phyloP scores from a whole-genome alignment of 64 coral and sea anemone genomes.

The Pocillopora damicornis region DNA sequence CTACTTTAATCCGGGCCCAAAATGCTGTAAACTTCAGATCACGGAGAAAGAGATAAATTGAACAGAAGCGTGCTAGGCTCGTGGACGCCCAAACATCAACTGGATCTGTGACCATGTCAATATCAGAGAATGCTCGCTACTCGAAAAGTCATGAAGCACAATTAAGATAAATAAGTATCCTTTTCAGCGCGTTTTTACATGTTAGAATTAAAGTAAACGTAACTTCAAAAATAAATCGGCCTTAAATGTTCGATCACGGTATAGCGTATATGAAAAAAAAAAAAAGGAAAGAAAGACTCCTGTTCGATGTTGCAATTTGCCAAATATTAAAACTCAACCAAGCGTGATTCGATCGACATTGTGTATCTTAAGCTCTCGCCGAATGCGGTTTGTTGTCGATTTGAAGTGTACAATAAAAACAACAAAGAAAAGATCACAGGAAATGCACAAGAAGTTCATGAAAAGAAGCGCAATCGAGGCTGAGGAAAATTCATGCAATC shows the following conservation, averaged over 20 bases:
- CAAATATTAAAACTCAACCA: not conserved
- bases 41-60: not conserved
- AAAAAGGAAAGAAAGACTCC: no score
- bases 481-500: not conserved
- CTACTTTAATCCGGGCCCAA: not conserved
- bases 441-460: not conserved
- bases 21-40: not conserved
- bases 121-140: slow-evolving; percentile 7
- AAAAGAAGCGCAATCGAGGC: not conserved
- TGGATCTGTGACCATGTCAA: slow-evolving; percentile 3
- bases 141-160: slow-evolving; percentile 39
- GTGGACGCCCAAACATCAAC: not conserved
- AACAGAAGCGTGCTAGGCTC: not conserved
- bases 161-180: slow-evolving; percentile 34
- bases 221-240: not conserved
- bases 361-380: not conserved
- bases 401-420: slow-evolving; percentile 32
- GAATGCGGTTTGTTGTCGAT: slow-evolving; percentile 29
- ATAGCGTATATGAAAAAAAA: not conserved
- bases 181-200: slow-evolving; percentile 17
- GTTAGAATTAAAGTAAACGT: slow-evolving; percentile 33
- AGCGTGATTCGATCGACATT: not conserved
- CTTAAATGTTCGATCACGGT: not conserved
- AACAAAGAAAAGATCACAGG: slow-evolving; percentile 5
- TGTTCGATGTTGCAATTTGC: not conserved